A percentile compares a stretch with the other conserved stretches of the same genome.
Conservation (phyloP, 2,797 vertebrate genomes). For the Coccyzus lansbergi region DNA sequence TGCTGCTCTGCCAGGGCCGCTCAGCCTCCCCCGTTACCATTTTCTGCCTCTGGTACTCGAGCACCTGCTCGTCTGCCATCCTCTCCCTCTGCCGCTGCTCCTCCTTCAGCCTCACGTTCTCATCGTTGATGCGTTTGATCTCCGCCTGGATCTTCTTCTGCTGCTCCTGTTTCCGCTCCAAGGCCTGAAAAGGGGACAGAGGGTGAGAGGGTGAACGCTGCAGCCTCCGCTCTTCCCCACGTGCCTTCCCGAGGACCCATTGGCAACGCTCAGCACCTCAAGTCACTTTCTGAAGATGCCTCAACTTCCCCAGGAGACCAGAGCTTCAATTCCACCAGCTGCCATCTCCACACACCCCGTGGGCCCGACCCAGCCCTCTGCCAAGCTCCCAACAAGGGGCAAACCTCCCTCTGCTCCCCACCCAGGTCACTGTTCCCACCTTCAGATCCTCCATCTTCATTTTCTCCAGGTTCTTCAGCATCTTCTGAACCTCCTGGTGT, state of each 20-base stretch:
- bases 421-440: conserved; percentile 69
- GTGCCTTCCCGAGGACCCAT: background rate
- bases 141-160: conserved; percentile 82
- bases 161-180: conserved; percentile 79
- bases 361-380: background rate
- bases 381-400: background rate
- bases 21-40: conserved; percentile 64
- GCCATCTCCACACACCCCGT: background rate
- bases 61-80: conserved; percentile 76
- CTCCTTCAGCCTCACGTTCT: conserved; percentile 79
- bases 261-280: background rate
- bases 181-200: conserved; percentile 58
- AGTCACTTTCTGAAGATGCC: background rate
- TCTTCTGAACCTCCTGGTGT: conserved; percentile 82
- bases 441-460: conserved; percentile 84
- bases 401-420: background rate
- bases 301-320: background rate
- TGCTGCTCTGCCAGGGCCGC: rapidly evolving
- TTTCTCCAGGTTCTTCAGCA: conserved; percentile 78
- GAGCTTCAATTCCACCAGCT: background rate
- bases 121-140: conserved; percentile 80
- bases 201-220: rapidly evolving
- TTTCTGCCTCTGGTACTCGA: conserved; percentile 85
- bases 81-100: conserved; percentile 81
- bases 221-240: rapidly evolving